Conservation (phyloP, 1,140 invertebrate genomes). For the Propsilocerus akamusi region DNA sequence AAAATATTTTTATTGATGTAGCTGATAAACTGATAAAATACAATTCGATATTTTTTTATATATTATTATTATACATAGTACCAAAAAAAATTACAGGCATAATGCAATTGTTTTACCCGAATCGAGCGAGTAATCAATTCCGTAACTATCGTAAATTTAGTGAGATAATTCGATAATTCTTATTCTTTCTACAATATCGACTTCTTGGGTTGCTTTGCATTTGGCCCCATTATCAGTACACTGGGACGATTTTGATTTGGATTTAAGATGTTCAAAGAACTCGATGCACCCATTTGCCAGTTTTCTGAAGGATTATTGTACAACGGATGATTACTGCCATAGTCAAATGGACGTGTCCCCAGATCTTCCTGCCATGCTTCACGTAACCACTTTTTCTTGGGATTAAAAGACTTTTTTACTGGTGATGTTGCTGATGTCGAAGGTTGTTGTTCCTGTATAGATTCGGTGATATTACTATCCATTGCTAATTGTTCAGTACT, state of each 20-base stretch:
- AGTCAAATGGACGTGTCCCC: slow-evolving; percentile 24
- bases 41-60: slow-evolving; percentile 6
- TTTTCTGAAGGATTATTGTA: slow-evolving; percentile 9
- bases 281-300: slow-evolving; percentile 5
- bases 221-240: no score
- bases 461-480: slow-evolving; percentile 13
- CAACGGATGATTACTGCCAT: slow-evolving; percentile 12
- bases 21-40: slow-evolving; percentile 5
- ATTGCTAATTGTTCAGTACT: slow-evolving; percentile 21
- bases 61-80: no score
- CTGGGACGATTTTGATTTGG: slow-evolving; percentile 33
- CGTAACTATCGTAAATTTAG: no score
- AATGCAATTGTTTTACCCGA: slow-evolving; percentile 8
- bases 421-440: slow-evolving; percentile 18
- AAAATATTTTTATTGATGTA: slow-evolving; percentile 15
- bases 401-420: slow-evolving; percentile 28
- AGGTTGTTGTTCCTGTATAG: slow-evolving; percentile 12
- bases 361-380: slow-evolving; percentile 33
- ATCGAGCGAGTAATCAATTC: slow-evolving; percentile 25
- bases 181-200: no score
- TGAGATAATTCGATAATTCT: no score
- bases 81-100: no score
- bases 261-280: slow-evolving; percentile 9
- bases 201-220: no score
- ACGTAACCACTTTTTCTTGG: slow-evolving; percentile 41